Base-by-base conservation (phyloP, 2,888 invertebrate genomes). In the Caenorhabditis sp. region DNA sequence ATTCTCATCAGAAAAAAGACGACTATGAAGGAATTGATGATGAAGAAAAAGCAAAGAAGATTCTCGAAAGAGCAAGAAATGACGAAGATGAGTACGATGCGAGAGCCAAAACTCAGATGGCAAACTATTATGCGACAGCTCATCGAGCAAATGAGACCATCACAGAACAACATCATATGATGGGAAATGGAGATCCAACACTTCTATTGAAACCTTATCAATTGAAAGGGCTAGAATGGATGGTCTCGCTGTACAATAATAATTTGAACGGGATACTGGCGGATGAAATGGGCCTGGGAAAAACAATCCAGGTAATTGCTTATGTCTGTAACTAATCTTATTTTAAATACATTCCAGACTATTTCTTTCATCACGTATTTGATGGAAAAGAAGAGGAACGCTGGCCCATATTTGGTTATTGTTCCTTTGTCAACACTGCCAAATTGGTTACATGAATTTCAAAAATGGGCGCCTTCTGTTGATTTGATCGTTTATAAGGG, bases 391-490 rank as follows among this genome's bases (percentile, higher is more conserved):
- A 99, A 99, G 90, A 94, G 94, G 90, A 54, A 43, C 37, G 94
- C 95, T 88, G 97, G 99, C 1, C 99, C 99, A 0, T 99, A 93
- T 90, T 91, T 99, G 69, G 95, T 99, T 85, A 99, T 99, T 88
- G 97, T 99, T 21, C 97, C 97, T 0, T 91, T 99, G 66, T 97
- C 97, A 12, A 99, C 99, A 0, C 89, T 99, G 68, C 97, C 97
- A 0, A 99, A 99, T 91, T 99, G 99, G 99, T 93, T 95, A 84
- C 89, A 97, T 79, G 99, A 99, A 90, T 97, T 99, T 89, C 96
- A 97, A 89, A 96, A 96, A 89, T 99, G 99, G 99, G 94, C 97
- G 0, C 97, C 97, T 0, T 92, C 94, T 4, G 95, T 97, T 4
- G 90, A 92, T 1, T 70, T 77, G 24, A 58, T 69, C n/a, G 63